A percentile compares a stretch with the other conserved stretches of the same genome.
These are phyloP conservation scores for Sussaba pulchella DNA, from an alignment of 2,888 invertebrate species.

Conservation along the genomic window DNA sequence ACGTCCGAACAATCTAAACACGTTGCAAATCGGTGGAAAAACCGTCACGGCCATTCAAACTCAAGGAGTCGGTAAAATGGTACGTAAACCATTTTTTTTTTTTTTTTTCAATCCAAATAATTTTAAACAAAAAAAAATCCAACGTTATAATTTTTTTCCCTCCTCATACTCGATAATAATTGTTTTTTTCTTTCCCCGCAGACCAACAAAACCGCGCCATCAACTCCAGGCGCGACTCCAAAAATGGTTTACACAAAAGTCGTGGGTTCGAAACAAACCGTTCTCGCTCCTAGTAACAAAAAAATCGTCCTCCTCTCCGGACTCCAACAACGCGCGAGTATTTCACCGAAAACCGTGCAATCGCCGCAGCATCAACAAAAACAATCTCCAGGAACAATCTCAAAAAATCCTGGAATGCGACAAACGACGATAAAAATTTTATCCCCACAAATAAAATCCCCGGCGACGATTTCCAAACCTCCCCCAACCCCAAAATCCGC, in stretches of 20 bases:
- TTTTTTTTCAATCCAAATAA: no score
- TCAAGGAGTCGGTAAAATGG: slow-evolving; percentile 65
- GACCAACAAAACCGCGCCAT: slow-evolving; percentile 66
- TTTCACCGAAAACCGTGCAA: slow-evolving; percentile 62
- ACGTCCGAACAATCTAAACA: slow-evolving; percentile 84
- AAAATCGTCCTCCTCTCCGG: slow-evolving; percentile 71
- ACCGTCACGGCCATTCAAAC: slow-evolving; percentile 77
- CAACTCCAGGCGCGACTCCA: slow-evolving; percentile 69
- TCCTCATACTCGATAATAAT: no score
- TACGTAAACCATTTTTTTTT: slow-evolving; percentile 25
- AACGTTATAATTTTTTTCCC: not conserved
- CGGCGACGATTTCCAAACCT: slow-evolving; percentile 50
- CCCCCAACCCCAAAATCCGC: slow-evolving; percentile 72
- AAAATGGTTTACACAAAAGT: slow-evolving; percentile 81
- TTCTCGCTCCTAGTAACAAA: slow-evolving; percentile 80
- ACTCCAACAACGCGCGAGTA: slow-evolving; percentile 72
- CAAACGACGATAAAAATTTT: slow-evolving; percentile 85
- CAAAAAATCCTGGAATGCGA: slow-evolving; percentile 76
- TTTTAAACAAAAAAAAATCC: not conserved
- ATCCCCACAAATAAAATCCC: slow-evolving; percentile 66
- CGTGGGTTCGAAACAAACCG: slow-evolving; percentile 80
- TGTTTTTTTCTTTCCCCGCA: slow-evolving; percentile 60
- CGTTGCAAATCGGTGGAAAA: slow-evolving; percentile 78
- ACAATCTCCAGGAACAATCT: not conserved
- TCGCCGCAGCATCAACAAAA: slow-evolving; percentile 47